Evolutionary conservation across 2,888 invertebrate species (phyloP).

Genomic region (Andricus quercusramuli): DNA sequence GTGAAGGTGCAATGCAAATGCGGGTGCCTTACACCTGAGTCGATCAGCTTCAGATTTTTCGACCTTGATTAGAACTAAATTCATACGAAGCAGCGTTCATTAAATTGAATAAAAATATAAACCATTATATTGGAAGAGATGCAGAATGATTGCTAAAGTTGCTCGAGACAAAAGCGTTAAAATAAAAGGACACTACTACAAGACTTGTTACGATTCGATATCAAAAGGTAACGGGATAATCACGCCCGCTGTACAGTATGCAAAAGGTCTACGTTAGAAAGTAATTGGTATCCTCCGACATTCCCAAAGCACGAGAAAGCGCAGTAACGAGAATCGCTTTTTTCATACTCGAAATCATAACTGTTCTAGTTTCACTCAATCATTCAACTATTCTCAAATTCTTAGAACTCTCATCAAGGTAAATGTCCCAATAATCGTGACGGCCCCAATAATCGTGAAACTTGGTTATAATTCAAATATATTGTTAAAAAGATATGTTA

Average conservation of each 20-base stretch:
- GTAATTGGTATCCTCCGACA: conserved; percentile 33
- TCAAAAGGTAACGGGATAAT: conserved; percentile 25
- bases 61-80: conserved; percentile 2
- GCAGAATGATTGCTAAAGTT: conserved; percentile 45
- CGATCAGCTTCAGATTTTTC: background rate
- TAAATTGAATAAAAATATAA: background rate
- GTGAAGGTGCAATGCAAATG: background rate
- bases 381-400: background rate
- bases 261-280: conserved; percentile 35
- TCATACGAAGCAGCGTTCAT: background rate
- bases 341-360: conserved; percentile 3
- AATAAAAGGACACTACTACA: background rate
- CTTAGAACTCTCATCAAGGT: too few species aligned
- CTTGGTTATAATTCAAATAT: too few species aligned
- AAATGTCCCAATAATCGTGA: too few species aligned
- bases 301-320: conserved; percentile 28
- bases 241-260: conserved; percentile 7
- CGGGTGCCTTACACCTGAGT: background rate
- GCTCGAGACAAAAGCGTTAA: conserved; percentile 29
- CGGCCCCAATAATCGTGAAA: too few species aligned
- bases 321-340: background rate
- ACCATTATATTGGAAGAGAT: background rate
- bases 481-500: too few species aligned
- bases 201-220: conserved; percentile 18
- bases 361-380: conserved; percentile 10